A percentile compares a stretch with the other conserved stretches of the same genome.
These are phyloP conservation scores for Drosophila fungiperda DNA, from an alignment of 2,888 invertebrate species.

Conservation along the genomic window DNA sequence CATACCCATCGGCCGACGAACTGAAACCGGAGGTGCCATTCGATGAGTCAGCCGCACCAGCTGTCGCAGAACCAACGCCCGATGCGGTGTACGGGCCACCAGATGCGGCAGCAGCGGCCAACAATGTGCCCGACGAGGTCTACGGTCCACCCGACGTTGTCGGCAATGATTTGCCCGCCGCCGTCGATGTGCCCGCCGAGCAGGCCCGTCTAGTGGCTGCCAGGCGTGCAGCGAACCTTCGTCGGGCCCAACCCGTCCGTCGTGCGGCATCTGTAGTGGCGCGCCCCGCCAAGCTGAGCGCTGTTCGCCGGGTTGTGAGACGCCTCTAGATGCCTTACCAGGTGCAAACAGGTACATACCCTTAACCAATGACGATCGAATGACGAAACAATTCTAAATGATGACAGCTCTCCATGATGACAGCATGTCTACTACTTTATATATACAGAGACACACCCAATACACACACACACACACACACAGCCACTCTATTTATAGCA, in stretches of 20 bases:
- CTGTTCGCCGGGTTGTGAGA: slow-evolving; percentile 40
- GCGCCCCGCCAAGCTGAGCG: slow-evolving; percentile 68
- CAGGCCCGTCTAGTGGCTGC: slow-evolving; percentile 75
- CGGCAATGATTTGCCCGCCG: slow-evolving; percentile 65
- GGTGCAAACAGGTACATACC: slow-evolving; percentile 30
- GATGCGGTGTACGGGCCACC: slow-evolving; percentile 81
- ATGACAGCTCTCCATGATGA: slow-evolving; percentile 47
- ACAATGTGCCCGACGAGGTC: slow-evolving; percentile 75
- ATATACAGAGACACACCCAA: slow-evolving; percentile 19
- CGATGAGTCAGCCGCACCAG: slow-evolving; percentile 69
- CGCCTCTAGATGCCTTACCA: slow-evolving; percentile 45
- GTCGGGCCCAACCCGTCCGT: slow-evolving; percentile 61
- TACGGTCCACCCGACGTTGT: slow-evolving; percentile 76
- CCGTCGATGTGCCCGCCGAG: slow-evolving; percentile 66
- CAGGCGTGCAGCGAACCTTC: slow-evolving; percentile 65
- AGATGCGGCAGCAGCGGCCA: slow-evolving; percentile 65
- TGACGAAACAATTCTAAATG: slow-evolving; percentile 17
- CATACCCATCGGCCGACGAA: slow-evolving; percentile 81
- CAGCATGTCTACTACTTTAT: slow-evolving; percentile 17
- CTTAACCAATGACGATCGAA: slow-evolving; percentile 55
- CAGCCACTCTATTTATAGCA: slow-evolving; percentile 15
- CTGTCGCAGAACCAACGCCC: slow-evolving; percentile 66
- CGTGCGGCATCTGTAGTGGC: slow-evolving; percentile 49
- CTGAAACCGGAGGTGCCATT: slow-evolving; percentile 81
- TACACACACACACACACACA: slow-evolving; percentile 17